Base-by-base conservation (phyloP, 1,140 invertebrate genomes). In the Sycobia sp. region DNA sequence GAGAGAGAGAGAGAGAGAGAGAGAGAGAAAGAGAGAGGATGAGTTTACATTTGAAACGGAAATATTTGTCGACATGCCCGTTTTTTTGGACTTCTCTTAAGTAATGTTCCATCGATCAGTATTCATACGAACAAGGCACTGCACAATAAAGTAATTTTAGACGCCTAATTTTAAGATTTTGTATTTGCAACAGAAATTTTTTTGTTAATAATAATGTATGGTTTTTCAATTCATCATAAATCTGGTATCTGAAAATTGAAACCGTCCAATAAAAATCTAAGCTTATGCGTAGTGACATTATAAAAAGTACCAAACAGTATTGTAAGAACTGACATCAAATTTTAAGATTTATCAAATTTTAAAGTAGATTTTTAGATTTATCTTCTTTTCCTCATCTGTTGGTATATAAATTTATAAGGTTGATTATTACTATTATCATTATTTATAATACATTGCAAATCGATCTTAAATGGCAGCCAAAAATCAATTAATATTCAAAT, bases 61-160 rank as follows among this genome's bases (percentile, higher is more conserved):
- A 49, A 55, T n/a, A n/a, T 39, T 62, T 22, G 41, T 50, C 44
- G 18, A 56, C 41, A n/a, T 49, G 43, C 4, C 34, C 43, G 25
- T n/a, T 53, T n/a, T n/a, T 29, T 20, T 27, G 41, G 41, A 46
- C 22, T 62, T 29, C 11, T 56, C 32, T n/a, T n/a, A n/a, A n/a
- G n/a, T n/a, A n/a, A n/a, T 55, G 29, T 34, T 50, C 44, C 34
- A 32, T 36, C 46, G 29, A 62, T 56, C 29, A 49, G 20, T 46
- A 54, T 38, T 23, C 14, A 41, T 49, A 56, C 36, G 46, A 46
- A 63, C 53, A 65, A 65, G 62, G 62, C 62, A 65, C 62, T 65
- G 62, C 54, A 49, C 49, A 53, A 65, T 38, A 38, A 65, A 58
- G n/a, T 65, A 23, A 9, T 46, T 27, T 53, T 59, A 50, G 43